Percentiles rank a stretch among this genome's conserved stretches.
phyloP scores from a whole-genome alignment of 92 coral and sea anemone species.

The Palythoa heliodiscus region DNA sequence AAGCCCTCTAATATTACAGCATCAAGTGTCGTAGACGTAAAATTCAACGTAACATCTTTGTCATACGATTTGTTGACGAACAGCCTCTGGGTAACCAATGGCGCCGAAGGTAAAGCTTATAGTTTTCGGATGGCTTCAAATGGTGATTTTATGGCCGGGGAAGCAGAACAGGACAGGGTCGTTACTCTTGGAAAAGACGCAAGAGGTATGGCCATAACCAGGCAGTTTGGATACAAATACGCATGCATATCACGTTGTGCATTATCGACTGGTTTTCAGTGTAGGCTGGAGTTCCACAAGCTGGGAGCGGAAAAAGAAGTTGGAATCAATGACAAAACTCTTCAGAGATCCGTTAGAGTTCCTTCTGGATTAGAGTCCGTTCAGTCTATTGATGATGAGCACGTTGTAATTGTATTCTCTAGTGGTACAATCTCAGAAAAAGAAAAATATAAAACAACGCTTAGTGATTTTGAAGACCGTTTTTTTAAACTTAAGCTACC shows the following conservation, averaged over 20 bases:
- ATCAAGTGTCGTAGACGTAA: slow-evolving; percentile 53
- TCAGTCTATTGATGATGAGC: slow-evolving; percentile 63
- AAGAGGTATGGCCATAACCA: slow-evolving; percentile 85
- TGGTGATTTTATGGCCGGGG: slow-evolving; percentile 69
- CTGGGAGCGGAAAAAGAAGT: slow-evolving; percentile 55
- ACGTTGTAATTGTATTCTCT: slow-evolving; percentile 70
- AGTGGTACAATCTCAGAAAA: slow-evolving; percentile 92
- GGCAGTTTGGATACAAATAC: slow-evolving; percentile 81
- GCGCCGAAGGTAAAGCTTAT: slow-evolving; percentile 67
- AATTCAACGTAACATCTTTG: slow-evolving; percentile 77
- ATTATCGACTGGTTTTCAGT: slow-evolving; percentile 82
- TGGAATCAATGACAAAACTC: slow-evolving; percentile 71
- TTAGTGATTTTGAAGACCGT: slow-evolving; percentile 96
- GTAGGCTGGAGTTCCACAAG: slow-evolving; percentile 91
- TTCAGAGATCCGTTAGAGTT: slow-evolving; percentile 88
- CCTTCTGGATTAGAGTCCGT: slow-evolving; percentile 96
- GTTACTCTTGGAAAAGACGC: slow-evolving; percentile 76
- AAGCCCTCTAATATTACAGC: slow-evolving; percentile 71
- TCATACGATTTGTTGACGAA: slow-evolving; percentile 77
- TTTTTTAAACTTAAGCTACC: slow-evolving; percentile 84
- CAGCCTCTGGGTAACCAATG: slow-evolving; percentile 87
- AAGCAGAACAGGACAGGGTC: slow-evolving; percentile 61
- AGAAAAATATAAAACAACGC: slow-evolving; percentile 78
- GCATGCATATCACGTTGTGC: slow-evolving; percentile 91
- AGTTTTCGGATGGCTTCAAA: slow-evolving; percentile 73